phyloP scores from a whole-genome alignment of 2,888 invertebrate species.

The Didymodactylos carnosus region DNA sequence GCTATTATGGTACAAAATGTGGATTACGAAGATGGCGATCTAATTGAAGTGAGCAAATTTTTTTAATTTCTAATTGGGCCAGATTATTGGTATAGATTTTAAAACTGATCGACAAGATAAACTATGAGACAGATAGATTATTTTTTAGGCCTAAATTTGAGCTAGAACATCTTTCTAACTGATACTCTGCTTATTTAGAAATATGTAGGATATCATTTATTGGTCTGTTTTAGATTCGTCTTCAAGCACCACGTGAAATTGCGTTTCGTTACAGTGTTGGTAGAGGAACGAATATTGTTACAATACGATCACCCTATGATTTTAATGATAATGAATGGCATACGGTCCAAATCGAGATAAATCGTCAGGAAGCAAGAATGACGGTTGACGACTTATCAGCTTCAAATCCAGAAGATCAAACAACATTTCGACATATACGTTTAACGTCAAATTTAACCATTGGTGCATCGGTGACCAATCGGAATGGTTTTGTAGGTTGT shows the following conservation, averaged over 20 bases:
- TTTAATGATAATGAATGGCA: slow-evolving; percentile 82
- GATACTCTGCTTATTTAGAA: neutral
- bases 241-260: slow-evolving; percentile 8
- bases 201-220: neutral
- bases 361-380: slow-evolving; percentile 76
- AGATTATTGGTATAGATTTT: too few species aligned
- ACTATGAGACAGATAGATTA: too few species aligned
- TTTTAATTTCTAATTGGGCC: neutral
- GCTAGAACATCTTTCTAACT: too few species aligned
- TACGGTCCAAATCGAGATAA: slow-evolving; percentile 76
- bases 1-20: slow-evolving; percentile 56
- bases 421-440: slow-evolving; percentile 3
- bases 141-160: too few species aligned
- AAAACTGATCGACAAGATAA: too few species aligned
- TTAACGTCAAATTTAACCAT: slow-evolving; percentile 14
- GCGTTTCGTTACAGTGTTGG: slow-evolving; percentile 62
- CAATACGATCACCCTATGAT: slow-evolving; percentile 61
- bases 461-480: slow-evolving; percentile 54
- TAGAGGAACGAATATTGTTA: slow-evolving; percentile 64
- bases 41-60: slow-evolving; percentile 62
- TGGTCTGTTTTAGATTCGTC: neutral
- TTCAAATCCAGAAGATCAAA: slow-evolving; percentile 51
- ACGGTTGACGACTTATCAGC: slow-evolving; percentile 68
- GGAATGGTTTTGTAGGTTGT: slow-evolving; percentile 84
- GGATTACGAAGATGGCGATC: slow-evolving; percentile 56